Conservation (phyloP, 2,797 vertebrate genomes). For the Zenarchopterus dispar region DNA sequence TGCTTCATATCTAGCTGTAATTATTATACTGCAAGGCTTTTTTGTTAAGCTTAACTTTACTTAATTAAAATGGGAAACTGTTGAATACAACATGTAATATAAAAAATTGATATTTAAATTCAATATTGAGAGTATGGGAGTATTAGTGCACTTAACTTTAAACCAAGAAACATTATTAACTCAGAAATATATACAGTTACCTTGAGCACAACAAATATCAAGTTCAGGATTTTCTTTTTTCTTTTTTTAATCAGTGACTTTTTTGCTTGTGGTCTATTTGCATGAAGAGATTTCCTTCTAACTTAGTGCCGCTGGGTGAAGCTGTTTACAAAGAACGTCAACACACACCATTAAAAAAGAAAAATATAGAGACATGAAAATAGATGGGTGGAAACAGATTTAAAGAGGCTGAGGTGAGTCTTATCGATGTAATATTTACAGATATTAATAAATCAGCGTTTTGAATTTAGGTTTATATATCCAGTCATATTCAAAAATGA, state of each 20-base stretch:
- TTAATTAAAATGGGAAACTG: conserved; percentile 20
- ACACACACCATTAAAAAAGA: background rate
- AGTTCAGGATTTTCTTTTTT: no score
- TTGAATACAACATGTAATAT: conserved; percentile 36
- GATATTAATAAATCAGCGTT: no score
- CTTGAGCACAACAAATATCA: no score
- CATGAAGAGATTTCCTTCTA: no score
- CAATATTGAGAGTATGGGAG: conserved; percentile 21
- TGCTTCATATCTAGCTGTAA: conserved; percentile 25
- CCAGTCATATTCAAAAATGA: no score
- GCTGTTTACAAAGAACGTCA: background rate
- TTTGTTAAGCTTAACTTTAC: conserved; percentile 31
- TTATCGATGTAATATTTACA: no score
- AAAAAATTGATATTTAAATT: conserved; percentile 29
- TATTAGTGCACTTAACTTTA: conserved; percentile 12
- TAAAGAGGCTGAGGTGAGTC: background rate
- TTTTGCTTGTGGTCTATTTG: no score
- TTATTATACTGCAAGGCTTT: conserved; percentile 18
- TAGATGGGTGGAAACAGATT: background rate
- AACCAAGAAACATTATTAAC: conserved; percentile 35
- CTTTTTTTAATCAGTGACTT: no score
- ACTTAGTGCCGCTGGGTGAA: background rate
- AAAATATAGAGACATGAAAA: conserved; percentile 1
- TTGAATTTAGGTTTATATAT: no score
- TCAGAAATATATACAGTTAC: conserved; percentile 4